Base-by-base conservation (phyloP, 1,140 invertebrate species). In the Magallana ariakensis region DNA sequence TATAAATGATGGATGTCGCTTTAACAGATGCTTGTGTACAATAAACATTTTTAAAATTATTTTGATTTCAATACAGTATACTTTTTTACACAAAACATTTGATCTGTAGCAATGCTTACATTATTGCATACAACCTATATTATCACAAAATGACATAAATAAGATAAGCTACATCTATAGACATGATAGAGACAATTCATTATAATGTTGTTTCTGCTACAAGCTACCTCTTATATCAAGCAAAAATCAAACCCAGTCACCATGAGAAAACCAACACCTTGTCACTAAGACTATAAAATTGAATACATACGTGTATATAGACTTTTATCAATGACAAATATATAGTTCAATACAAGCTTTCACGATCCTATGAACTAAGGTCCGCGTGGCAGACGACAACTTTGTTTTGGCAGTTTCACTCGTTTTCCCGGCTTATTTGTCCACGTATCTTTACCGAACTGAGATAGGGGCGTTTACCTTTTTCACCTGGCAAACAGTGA, bases 251-350 rank as follows among this genome's bases (percentile, higher is more conserved):
- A 75, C 22, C 66, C 66, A 26, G 66, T 75, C 66, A 75, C 66
- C 66, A 75, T 75, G 66, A 46, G 66, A 75, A 75, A 75, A 7
- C 66, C 66, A 26, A 19, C 66, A 75, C 66, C 66, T 75, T 75
- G 66, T 26, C 66, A 75, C 22, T 8, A 2, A 26, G 66, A 70
- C 66, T 26, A 75, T 75, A 75, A 75, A 75, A 33, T 19, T 26
- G 15, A 75, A 75, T 75, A 75, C 66, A 75, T 75, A 75, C 66
- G 66, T 75, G 66, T 33, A 5, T 46, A 46, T 46, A 26, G 13
- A 75, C 22, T 75, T 75, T 75, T 75, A 75, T 75, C 66, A 75
- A 75, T 75, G 66, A 26, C 13, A 19, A 46, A 60, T 13, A 60
- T 60, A 16, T 60, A 26, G 22, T 26, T 75, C 22, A 13, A 13